Conservation (phyloP, 2,113 vertebrate genomes). For the Chitala chitala region DNA sequence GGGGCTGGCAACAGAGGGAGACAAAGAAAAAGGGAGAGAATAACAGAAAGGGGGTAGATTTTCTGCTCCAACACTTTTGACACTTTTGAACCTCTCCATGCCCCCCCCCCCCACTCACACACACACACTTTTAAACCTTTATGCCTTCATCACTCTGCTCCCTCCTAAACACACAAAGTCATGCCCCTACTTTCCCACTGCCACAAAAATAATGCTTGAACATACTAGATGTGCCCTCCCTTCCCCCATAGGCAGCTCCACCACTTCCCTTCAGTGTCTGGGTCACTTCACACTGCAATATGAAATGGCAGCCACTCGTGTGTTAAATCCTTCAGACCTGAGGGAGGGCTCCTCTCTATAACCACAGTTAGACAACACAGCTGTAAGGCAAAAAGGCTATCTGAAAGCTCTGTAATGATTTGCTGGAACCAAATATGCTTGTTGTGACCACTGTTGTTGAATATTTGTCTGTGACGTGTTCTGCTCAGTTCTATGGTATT, state of each 20-base stretch:
- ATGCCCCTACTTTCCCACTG: conserved; percentile 34
- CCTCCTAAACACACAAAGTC: conserved; percentile 32
- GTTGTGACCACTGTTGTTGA: too few relatives aligned
- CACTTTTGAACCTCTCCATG: conserved; percentile 50
- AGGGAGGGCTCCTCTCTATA: too few relatives aligned
- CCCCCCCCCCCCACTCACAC: conserved; percentile 38
- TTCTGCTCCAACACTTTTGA: conserved; percentile 71
- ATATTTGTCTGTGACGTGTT: too few relatives aligned
- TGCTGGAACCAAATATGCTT: too few relatives aligned
- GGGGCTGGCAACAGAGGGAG: conserved; percentile 39
- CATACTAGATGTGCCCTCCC: conserved; percentile 22
- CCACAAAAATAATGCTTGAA: conserved; percentile 25
- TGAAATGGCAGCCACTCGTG: conserved; percentile 46
- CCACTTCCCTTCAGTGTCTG: conserved; percentile 59
- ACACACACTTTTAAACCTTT: conserved; percentile 31
- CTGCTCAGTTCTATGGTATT: too few relatives aligned
- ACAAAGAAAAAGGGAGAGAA: conserved; percentile 26
- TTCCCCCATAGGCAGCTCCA: conserved; percentile 57
- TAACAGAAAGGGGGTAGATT: conserved; percentile 47
- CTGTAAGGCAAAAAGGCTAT: too few relatives aligned
- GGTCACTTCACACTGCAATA: conserved; percentile 62
- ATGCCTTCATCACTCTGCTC: too few relatives aligned
- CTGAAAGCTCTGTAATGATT: too few relatives aligned
- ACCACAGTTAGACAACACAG: too few relatives aligned
- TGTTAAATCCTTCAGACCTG: conserved; percentile 29